These are phyloP conservation scores for Lamprotornis superbus DNA, from an alignment of 2,113 vertebrate genomes.

Conservation along the genomic window DNA sequence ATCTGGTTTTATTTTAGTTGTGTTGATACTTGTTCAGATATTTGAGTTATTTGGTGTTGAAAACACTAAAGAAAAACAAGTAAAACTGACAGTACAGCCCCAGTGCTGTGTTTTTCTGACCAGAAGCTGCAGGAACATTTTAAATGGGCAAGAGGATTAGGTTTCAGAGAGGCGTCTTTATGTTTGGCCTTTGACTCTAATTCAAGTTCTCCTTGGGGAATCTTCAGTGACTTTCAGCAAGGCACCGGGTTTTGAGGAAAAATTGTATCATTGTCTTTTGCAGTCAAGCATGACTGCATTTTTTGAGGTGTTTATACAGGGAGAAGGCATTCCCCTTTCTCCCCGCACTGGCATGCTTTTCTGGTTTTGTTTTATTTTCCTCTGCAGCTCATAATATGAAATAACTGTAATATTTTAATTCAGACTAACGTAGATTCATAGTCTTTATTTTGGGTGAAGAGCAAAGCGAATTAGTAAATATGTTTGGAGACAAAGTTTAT, in stretches of 20 bases:
- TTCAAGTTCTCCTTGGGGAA: conserved; percentile 37
- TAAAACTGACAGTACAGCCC: background rate
- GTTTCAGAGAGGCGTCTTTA: conserved; percentile 43
- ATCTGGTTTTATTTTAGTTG: background rate
- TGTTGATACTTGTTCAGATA: background rate
- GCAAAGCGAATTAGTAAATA: background rate
- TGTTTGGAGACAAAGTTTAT: background rate
- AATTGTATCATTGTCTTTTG: background rate
- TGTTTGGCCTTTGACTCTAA: conserved; percentile 35
- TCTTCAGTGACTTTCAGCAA: conserved; percentile 29
- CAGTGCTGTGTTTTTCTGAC: background rate
- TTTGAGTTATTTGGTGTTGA: background rate
- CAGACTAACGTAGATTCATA: background rate
- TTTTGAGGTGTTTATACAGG: background rate
- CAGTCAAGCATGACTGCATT: background rate
- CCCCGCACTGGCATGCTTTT: background rate
- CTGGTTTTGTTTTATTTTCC: background rate
- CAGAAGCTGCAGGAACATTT: conserved; percentile 20
- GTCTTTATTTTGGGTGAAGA: background rate
- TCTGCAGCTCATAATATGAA: background rate
- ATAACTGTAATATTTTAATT: background rate
- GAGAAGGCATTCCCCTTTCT: background rate
- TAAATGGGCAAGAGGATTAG: conserved; percentile 40
- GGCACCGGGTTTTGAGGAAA: background rate
- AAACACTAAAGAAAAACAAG: conserved; percentile 6